Evolutionary conservation across 2,797 vertebrate species (phyloP).

Genomic region (Heterohyrax brucei): DNA sequence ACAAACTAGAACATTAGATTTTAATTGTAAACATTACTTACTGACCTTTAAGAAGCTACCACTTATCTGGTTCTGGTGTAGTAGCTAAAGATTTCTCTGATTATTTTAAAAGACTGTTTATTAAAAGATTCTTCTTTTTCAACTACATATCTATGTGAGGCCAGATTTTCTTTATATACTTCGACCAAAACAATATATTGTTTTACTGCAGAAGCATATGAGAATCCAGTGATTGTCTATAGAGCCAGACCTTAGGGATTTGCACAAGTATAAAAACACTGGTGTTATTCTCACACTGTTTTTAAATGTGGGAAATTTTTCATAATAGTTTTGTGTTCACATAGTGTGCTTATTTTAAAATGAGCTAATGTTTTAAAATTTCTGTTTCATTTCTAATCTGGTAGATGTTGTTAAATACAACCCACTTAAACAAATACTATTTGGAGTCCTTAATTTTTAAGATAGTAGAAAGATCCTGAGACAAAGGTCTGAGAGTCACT

Average conservation of each 20-base stretch:
- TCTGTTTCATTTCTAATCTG: constrained; percentile 51
- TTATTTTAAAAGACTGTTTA: constrained; percentile 38
- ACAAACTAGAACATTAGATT: constrained; percentile 39
- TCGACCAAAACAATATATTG: constrained; percentile 38
- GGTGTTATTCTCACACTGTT: background rate
- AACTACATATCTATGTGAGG: constrained; percentile 17
- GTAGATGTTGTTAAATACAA: constrained; percentile 30
- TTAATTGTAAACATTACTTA: constrained; percentile 1
- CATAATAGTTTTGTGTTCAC: background rate
- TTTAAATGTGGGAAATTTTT: background rate
- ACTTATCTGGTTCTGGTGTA: constrained; percentile 30
- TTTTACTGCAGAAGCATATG: no score
- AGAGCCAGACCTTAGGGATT: constrained; percentile 28
- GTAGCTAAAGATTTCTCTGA: constrained; percentile 9
- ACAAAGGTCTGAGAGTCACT: constrained; percentile 12
- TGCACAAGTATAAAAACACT: constrained; percentile 41
- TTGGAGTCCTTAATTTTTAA: constrained; percentile 64
- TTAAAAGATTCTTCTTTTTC: constrained; percentile 32
- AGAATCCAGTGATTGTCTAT: no score
- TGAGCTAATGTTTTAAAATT: constrained; percentile 39
- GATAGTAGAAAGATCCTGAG: constrained; percentile 24
- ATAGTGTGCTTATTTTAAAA: background rate
- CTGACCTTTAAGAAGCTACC: constrained; percentile 38
- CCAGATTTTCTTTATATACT: constrained; percentile 50
- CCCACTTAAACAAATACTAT: constrained; percentile 47